phyloP scores from a whole-genome alignment of 2,797 vertebrate species.

The Poecilia picta region DNA sequence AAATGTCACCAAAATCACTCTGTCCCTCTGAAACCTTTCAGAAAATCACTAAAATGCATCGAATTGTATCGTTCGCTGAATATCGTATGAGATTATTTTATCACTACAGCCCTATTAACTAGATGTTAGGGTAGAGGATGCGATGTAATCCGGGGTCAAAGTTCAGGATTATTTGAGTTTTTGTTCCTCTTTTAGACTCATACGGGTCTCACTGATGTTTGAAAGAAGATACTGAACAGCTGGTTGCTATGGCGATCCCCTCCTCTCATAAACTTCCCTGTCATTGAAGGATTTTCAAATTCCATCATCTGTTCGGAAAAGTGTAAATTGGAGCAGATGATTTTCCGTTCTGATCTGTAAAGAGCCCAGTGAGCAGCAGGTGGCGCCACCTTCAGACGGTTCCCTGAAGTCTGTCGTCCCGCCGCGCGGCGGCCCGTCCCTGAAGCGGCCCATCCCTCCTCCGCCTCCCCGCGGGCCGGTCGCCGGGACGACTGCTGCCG shows the following conservation, averaged over 20 bases:
- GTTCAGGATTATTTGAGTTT: background rate
- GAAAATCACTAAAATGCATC: too few species aligned
- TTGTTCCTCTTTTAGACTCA: background rate
- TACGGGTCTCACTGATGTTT: background rate
- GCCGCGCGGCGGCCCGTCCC: conserved; percentile 90
- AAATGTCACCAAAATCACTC: too few species aligned
- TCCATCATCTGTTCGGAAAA: background rate
- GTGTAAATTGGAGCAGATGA: background rate
- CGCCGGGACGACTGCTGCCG: conserved; percentile 85
- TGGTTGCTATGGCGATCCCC: background rate
- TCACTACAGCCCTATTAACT: too few species aligned
- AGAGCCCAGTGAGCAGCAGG: background rate
- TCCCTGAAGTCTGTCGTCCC: conserved; percentile 93
- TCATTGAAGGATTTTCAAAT: background rate
- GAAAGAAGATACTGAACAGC: background rate
- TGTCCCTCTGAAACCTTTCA: too few species aligned
- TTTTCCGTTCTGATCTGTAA: too few species aligned
- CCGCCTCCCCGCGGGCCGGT: conserved; percentile 80
- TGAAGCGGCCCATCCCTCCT: conserved; percentile 82
- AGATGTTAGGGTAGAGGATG: too few species aligned
- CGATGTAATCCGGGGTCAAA: background rate
- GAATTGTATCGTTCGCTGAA: too few species aligned
- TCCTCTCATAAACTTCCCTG: background rate
- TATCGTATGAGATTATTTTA: too few species aligned
- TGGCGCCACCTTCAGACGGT: conserved; percentile 90